phyloP scores from a whole-genome alignment of 2,888 invertebrate genomes.

The Rugalucina vietnamica region DNA sequence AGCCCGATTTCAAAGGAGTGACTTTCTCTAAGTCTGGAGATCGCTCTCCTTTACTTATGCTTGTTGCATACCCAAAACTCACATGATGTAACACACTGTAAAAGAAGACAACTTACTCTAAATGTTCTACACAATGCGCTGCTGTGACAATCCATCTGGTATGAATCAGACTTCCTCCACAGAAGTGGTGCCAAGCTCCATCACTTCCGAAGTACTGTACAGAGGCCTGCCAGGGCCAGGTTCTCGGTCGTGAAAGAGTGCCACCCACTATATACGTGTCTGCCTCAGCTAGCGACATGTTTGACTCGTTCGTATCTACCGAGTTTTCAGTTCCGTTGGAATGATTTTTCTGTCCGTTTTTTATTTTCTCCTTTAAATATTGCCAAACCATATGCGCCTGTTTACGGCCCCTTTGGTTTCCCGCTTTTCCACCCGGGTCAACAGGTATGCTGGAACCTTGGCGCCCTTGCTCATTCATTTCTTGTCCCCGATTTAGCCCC shows the following conservation, averaged over 20 bases:
- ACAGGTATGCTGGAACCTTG: not conserved
- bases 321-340: too few relatives aligned
- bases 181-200: conserved; percentile 44
- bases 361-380: not conserved
- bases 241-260: not conserved
- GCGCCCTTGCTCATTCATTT: not conserved
- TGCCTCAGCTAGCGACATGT: not conserved
- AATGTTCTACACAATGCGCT: conserved; percentile 42
- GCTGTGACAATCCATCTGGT: conserved; percentile 44
- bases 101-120: conserved; percentile 44
- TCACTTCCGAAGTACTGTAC: conserved; percentile 45
- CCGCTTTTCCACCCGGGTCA: not conserved
- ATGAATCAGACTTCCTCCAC: conserved; percentile 47
- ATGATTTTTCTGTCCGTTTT: too few relatives aligned
- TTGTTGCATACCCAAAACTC: too few relatives aligned
- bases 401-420: not conserved
- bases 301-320: not conserved
- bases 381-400: not conserved
- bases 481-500: not conserved
- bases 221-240: conserved; percentile 47
- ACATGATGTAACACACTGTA: too few relatives aligned
- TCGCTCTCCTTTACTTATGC: too few relatives aligned
- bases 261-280: conserved; percentile 40
- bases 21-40: too few relatives aligned
- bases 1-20: too few relatives aligned